Evolutionary conservation across 2,113 vertebrate species (phyloP).

Genomic region (Pheucticus melanocephalus): DNA sequence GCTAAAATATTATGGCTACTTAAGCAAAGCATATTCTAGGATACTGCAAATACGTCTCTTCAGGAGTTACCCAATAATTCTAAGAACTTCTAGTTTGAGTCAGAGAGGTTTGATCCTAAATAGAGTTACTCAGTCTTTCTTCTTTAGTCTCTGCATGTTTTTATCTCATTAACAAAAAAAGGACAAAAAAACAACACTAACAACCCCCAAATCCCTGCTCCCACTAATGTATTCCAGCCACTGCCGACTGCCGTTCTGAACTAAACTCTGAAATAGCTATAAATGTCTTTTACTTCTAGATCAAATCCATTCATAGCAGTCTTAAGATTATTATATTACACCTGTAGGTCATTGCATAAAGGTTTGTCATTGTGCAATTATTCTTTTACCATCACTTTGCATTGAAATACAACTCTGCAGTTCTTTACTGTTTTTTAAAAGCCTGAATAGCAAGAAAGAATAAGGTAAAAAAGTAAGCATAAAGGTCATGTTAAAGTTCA

Average conservation of each 20-base stretch:
- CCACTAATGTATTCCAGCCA: background rate
- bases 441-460: background rate
- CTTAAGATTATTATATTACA: background rate
- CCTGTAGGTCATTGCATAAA: background rate
- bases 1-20: background rate
- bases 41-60: background rate
- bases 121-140: background rate
- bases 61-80: background rate
- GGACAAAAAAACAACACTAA: background rate
- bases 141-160: background rate
- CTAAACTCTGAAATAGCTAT: background rate
- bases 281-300: background rate
- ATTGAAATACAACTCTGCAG: background rate
- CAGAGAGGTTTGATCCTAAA: background rate
- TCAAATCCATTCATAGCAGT: background rate
- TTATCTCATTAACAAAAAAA: background rate
- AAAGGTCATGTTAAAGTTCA: background rate
- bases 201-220: background rate
- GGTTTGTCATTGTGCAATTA: background rate
- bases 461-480: background rate
- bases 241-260: background rate
- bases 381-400: background rate
- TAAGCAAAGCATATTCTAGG: background rate
- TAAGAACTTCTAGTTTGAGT: background rate
- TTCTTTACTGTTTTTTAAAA: background rate